Evolutionary conservation across 1,140 invertebrate genomes (phyloP).

Genomic region (Charaxes varanes): DNA sequence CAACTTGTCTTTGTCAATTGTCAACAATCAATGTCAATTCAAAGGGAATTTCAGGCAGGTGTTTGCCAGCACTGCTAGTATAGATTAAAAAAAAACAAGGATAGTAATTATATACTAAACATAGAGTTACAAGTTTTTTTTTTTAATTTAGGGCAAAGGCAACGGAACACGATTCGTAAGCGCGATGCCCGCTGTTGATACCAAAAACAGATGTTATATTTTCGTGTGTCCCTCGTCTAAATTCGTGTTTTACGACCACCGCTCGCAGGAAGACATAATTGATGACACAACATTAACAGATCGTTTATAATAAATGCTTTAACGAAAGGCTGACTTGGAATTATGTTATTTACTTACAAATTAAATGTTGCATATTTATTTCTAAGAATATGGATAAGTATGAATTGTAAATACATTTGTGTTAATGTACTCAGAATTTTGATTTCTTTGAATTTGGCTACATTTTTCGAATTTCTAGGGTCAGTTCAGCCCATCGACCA

Average conservation of each 20-base stretch:
- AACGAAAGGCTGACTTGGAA: conserved; percentile 42
- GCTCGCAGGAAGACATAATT: conserved; percentile 56
- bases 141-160: conserved; percentile 3
- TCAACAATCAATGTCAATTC: no score
- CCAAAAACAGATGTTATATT: conserved; percentile 55
- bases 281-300: conserved; percentile 54
- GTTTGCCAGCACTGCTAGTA: no score
- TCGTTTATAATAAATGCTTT: conserved; percentile 43
- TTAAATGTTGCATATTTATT: background rate
- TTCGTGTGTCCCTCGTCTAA: conserved; percentile 40
- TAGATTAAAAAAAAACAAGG: no score
- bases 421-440: no score
- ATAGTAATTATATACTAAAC: no score
- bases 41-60: no score
- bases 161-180: conserved; percentile 7
- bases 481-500: no score
- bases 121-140: no score
- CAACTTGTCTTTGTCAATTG: no score
- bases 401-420: no score
- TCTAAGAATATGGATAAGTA: conserved; percentile 4
- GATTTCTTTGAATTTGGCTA: no score
- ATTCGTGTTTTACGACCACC: conserved; percentile 44
- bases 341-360: conserved; percentile 23
- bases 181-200: conserved; percentile 21
- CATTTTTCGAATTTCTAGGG: no score